A percentile compares a stretch with the other conserved stretches of the same genome.
phyloP scores from a whole-genome alignment of 2,113 vertebrate species.

The Sterrhoptilus dennistouni region DNA sequence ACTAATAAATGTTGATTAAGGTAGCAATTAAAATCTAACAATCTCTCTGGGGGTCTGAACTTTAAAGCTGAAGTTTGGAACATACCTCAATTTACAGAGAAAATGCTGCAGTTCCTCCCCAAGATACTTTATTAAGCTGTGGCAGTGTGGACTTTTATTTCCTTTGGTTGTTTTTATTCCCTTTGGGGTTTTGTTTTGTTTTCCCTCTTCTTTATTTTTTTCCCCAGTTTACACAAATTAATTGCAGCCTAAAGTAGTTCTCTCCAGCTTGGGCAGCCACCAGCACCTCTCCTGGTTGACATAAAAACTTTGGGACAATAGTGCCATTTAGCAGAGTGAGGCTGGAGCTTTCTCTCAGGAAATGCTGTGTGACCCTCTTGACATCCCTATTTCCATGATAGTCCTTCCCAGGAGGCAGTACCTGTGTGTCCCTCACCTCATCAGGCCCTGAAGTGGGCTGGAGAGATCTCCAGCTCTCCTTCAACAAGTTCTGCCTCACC shows the following conservation, averaged over 20 bases:
- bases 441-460: neutral
- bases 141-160: neutral
- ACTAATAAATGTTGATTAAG: slow-evolving; percentile 37
- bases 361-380: neutral
- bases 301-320: accelerated
- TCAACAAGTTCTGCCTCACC: neutral
- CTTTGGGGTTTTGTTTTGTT: neutral
- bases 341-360: neutral
- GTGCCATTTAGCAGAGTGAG: neutral
- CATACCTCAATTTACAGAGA: neutral
- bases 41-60: slow-evolving; percentile 8
- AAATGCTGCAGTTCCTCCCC: neutral
- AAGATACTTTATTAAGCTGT: neutral
- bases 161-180: neutral
- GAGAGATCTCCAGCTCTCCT: neutral
- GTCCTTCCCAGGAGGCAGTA: neutral
- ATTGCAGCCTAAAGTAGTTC: neutral
- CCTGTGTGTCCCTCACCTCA: neutral
- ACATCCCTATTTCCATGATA: neutral
- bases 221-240: neutral
- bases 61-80: slow-evolving; percentile 43
- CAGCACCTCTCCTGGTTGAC: accelerated
- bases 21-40: slow-evolving; percentile 20
- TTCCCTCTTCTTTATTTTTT: neutral
- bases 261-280: neutral